Percentiles rank a stretch among this genome's conserved stretches.
Evolutionary conservation across 2,888 invertebrate species (phyloP).

Genomic region (Amphipoea oculea): DNA sequence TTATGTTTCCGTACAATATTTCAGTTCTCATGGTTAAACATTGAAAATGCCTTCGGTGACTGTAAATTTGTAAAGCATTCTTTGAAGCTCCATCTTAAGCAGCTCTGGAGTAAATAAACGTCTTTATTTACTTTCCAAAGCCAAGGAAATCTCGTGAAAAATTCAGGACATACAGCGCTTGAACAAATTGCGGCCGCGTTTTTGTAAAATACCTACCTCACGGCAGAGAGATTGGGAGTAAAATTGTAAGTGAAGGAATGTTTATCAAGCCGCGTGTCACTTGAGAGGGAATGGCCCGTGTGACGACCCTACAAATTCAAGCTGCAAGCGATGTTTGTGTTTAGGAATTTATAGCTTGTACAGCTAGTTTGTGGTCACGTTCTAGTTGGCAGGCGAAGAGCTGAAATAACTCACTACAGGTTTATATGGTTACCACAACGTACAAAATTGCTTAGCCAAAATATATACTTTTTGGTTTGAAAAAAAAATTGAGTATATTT

Average conservation of each 20-base stretch:
- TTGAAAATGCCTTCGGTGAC: background rate
- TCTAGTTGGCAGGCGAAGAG: constrained; percentile 9
- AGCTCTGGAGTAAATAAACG: constrained; percentile 58
- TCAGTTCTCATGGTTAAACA: too few relatives aligned
- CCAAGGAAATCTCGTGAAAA: constrained; percentile 67
- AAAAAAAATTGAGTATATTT: too few relatives aligned
- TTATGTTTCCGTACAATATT: background rate
- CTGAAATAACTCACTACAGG: background rate
- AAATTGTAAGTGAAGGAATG: constrained; percentile 15
- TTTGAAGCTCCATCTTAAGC: constrained; percentile 3
- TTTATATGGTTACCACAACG: constrained; percentile 9
- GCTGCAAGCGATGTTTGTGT: background rate
- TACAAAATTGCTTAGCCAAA: background rate
- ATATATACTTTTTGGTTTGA: background rate
- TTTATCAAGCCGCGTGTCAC: background rate
- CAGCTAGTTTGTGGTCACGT: constrained; percentile 28
- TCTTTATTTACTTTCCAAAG: constrained; percentile 52
- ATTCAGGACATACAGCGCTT: constrained; percentile 65
- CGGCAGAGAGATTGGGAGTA: constrained; percentile 5
- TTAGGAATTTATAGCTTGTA: constrained; percentile 3
- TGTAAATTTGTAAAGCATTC: background rate
- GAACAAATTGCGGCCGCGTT: constrained; percentile 66
- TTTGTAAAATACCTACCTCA: constrained; percentile 42
- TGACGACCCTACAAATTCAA: background rate
- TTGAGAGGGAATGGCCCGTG: background rate